Evolutionary conservation across 2,888 invertebrate species (phyloP).

Genomic region (Pristionchus entomophagus): DNA sequence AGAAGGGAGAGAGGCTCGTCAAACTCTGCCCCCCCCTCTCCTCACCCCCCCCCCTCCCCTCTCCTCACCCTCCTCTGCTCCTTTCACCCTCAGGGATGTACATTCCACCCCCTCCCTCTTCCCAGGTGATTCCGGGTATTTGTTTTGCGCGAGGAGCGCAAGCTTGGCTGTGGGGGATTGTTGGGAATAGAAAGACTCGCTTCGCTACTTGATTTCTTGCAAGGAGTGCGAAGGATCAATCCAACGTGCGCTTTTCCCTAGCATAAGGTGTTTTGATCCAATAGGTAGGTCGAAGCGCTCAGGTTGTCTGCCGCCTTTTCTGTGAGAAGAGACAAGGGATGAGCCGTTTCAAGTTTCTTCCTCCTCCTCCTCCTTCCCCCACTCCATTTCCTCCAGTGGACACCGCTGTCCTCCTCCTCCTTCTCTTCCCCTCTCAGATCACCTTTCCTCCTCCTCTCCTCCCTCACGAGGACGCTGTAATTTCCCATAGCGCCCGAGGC

Average conservation of each 20-base stretch:
- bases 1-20: background rate
- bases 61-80: background rate
- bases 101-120: background rate
- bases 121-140: background rate
- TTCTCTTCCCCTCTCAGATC: background rate
- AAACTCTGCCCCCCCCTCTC: background rate
- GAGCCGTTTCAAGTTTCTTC: background rate
- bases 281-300: too few relatives aligned
- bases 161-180: background rate
- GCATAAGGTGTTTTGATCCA: too few relatives aligned
- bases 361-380: slow-evolving; percentile 13
- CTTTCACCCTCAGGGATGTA: slow-evolving; percentile 13
- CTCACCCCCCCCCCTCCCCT: background rate
- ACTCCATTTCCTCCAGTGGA: background rate
- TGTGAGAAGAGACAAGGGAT: background rate
- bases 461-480: slow-evolving; percentile 5
- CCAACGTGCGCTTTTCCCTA: too few relatives aligned
- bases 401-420: background rate
- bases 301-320: background rate
- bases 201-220: too few relatives aligned
- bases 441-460: background rate
- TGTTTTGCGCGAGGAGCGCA: background rate
- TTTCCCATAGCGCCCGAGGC: background rate
- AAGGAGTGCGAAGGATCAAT: too few relatives aligned
- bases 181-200: too few relatives aligned